Evolutionary conservation across 2,113 vertebrate species (phyloP).

Genomic region (Osmerus eperlanus): DNA sequence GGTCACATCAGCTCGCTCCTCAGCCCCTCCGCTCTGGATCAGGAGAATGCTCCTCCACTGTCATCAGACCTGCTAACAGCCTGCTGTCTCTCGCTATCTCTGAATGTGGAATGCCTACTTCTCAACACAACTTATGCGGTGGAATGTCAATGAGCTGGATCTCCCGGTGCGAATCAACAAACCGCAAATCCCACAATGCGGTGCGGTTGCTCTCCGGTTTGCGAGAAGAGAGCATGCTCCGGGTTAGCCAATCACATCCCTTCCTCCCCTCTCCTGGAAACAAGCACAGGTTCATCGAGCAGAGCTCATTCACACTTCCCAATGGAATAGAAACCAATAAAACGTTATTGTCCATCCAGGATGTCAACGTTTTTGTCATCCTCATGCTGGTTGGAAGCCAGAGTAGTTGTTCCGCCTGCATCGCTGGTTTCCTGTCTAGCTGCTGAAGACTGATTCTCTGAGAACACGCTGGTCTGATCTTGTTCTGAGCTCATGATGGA

Average conservation of each 20-base stretch:
- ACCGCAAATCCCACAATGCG: conserved; percentile 1
- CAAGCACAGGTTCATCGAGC: neutral
- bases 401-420: no score
- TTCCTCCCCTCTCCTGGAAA: neutral
- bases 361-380: no score
- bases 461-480: no score
- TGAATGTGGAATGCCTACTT: neutral
- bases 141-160: conserved; percentile 8
- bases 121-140: neutral
- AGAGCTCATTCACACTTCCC: neutral
- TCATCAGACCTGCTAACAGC: no score
- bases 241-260: neutral
- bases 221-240: neutral
- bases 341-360: no score
- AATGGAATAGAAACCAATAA: neutral
- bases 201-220: neutral
- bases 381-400: no score
- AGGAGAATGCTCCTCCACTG: neutral
- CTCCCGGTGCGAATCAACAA: neutral
- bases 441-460: no score
- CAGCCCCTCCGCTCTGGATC: no score
- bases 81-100: neutral
- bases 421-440: no score
- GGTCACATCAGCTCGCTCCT: neutral
- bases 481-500: no score